These are phyloP conservation scores for Lacerta agilis DNA, from an alignment of 2,797 vertebrate genomes.

Conservation along the genomic window DNA sequence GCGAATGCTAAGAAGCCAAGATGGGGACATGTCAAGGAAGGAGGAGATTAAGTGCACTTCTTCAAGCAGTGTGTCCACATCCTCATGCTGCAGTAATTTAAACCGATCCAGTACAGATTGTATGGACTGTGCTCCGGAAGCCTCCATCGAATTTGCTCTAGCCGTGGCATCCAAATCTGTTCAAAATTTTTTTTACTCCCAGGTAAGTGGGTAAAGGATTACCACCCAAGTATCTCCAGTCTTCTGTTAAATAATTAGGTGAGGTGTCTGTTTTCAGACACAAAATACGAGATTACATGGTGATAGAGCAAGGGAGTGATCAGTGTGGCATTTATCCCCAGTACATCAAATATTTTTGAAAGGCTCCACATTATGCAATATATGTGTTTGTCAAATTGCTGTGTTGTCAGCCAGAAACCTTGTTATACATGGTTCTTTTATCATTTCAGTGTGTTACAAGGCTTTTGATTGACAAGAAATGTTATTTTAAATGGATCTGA, in stretches of 20 bases:
- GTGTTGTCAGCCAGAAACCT: conserved; percentile 50
- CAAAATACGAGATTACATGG: background rate
- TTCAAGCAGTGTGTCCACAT: background rate
- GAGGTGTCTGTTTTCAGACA: conserved; percentile 31
- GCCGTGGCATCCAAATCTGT: no score
- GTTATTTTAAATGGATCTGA: conserved; percentile 60
- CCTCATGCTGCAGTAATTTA: background rate
- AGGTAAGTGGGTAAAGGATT: background rate
- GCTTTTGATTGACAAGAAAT: conserved; percentile 65
- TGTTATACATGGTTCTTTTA: conserved; percentile 26
- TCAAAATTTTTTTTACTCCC: background rate
- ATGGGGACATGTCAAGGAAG: no score
- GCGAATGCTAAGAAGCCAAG: no score
- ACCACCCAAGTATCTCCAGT: background rate
- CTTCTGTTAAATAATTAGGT: conserved; percentile 1
- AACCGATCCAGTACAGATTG: background rate
- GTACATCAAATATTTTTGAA: conserved; percentile 21
- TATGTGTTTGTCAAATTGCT: conserved; percentile 43
- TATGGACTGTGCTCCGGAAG: no score
- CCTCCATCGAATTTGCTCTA: no score
- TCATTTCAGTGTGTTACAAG: conserved; percentile 42
- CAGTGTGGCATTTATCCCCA: background rate
- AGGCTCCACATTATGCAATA: conserved; percentile 17
- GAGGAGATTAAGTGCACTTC: no score
- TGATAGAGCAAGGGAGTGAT: conserved; percentile 6